Evolutionary conservation across 2,888 invertebrate species (phyloP).

Genomic region (Ectemnius cavifrons): DNA sequence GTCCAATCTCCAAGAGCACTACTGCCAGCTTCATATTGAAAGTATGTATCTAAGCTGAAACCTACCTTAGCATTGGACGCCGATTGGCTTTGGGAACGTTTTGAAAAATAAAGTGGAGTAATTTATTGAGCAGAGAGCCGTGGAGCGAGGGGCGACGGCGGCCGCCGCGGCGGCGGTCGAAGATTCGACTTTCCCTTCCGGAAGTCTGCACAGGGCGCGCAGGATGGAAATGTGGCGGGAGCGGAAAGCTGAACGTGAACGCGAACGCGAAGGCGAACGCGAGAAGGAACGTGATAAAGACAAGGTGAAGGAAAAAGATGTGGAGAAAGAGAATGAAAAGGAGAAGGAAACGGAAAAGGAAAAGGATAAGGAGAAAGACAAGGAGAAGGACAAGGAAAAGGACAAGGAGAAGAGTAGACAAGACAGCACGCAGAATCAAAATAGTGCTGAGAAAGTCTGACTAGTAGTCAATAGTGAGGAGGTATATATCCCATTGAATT

Average conservation of each 20-base stretch:
- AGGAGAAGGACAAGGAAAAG: conserved; percentile 51
- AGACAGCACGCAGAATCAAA: conserved; percentile 46
- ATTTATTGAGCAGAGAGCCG: conserved; percentile 68
- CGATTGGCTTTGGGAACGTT: conserved; percentile 6
- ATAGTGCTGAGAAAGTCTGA: conserved; percentile 73
- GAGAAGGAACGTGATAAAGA: conserved; percentile 54
- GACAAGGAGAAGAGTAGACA: conserved; percentile 39
- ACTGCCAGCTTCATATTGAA: conserved; percentile 71
- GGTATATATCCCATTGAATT: conserved; percentile 49
- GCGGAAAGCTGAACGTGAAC: conserved; percentile 66
- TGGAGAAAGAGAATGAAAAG: conserved; percentile 34
- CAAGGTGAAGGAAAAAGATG: conserved; percentile 41
- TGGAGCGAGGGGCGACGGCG: conserved; percentile 70
- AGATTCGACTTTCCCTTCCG: conserved; percentile 71
- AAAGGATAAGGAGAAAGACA: conserved; percentile 49
- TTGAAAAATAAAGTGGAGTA: conserved; percentile 57
- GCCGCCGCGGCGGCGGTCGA: conserved; percentile 72
- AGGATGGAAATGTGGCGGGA: conserved; percentile 66
- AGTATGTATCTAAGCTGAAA: conserved; percentile 61
- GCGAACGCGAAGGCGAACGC: conserved; percentile 56
- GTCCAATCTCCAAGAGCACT: conserved; percentile 69
- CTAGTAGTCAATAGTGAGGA: conserved; percentile 73
- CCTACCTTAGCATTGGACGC: background rate
- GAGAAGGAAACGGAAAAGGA: conserved; percentile 21
- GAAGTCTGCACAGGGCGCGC: conserved; percentile 68